These are phyloP conservation scores for Nomia melanderi DNA, from an alignment of 1,140 invertebrate genomes.

Conservation along the genomic window DNA sequence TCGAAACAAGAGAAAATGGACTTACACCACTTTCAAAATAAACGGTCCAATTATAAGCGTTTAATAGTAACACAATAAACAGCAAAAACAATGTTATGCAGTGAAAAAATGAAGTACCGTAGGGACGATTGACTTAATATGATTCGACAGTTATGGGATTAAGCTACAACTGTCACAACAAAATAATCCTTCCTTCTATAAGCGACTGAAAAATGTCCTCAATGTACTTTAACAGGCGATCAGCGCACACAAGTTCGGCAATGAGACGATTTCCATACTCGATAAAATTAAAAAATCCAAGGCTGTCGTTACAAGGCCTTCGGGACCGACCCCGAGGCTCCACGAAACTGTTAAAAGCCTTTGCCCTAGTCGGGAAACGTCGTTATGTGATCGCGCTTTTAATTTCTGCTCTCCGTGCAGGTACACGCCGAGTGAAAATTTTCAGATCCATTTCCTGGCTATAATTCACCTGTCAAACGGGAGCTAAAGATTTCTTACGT, in stretches of 20 bases:
- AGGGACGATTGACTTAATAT: no score
- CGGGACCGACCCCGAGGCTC: background rate
- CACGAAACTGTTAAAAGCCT: conserved; percentile 19
- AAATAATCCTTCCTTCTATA: no score
- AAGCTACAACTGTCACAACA: no score
- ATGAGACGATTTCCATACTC: background rate
- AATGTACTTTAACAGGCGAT: conserved; percentile 15
- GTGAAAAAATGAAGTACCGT: no score
- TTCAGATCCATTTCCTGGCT: background rate
- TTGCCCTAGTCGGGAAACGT: background rate
- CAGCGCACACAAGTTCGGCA: background rate
- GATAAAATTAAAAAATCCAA: conserved; percentile 15
- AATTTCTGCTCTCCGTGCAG: conserved; percentile 28
- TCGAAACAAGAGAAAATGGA: no score
- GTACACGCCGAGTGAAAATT: background rate
- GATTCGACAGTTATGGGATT: no score
- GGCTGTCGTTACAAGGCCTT: background rate
- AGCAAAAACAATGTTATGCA: no score
- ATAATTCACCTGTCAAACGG: background rate
- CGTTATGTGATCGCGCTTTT: conserved; percentile 23
- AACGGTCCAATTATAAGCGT: no score
- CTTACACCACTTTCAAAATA: no score
- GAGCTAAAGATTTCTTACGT: background rate
- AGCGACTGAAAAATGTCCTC: background rate
- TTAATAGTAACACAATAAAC: no score